Base-by-base conservation (phyloP, 2,888 invertebrate species). In the Pristionchus exspectatus region DNA sequence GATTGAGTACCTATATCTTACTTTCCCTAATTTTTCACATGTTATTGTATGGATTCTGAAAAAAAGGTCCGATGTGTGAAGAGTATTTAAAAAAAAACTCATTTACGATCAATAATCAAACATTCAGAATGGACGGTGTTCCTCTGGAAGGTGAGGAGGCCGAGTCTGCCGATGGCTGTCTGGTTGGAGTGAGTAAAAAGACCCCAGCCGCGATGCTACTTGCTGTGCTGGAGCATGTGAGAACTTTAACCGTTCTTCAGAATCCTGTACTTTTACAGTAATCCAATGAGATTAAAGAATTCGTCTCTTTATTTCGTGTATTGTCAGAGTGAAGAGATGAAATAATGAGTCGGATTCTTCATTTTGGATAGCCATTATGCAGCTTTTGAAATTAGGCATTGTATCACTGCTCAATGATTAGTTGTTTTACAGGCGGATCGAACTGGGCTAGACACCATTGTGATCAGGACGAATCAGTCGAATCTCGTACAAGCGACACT, bases 91-190 rank as follows among this genome's bases (percentile, higher is more conserved):
- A n/a, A 38, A 38, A 38, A 38, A 38, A 38, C 5, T n/a, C 12
- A 77, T 16, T 50, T 14, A 54, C 2, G n/a, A 50, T n/a, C 18
- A 33, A 27, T 5, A 27, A 27, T 24, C 33, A 50, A 83, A 24
- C n/a, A 38, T 30, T n/a, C 33, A 85, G 84, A 59, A 85, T 85
- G 84, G 84, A 85, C 27, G 84, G 59, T 10, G 84, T 85, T 21
- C 59, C 84, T 3, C 59, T 85, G 12, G 59, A 85, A 33, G 84
- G 50, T 0, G 84, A 33, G 27, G 84, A 85, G 84, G 84, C 33
- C 30, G 30, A 56, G 12, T 12, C 84, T 0, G 30, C 84, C 0
- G 84, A 18, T 1, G 21, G 3, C 0, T 85, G 56, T 38, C 27
- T 59, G 59, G 33, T 33, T 9, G 59, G 21, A 21, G 24, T 59